A percentile compares a stretch with the other conserved stretches of the same genome.
phyloP scores from a whole-genome alignment of 2,113 vertebrate genomes.

The Ictidomys tridecemlineatus region DNA sequence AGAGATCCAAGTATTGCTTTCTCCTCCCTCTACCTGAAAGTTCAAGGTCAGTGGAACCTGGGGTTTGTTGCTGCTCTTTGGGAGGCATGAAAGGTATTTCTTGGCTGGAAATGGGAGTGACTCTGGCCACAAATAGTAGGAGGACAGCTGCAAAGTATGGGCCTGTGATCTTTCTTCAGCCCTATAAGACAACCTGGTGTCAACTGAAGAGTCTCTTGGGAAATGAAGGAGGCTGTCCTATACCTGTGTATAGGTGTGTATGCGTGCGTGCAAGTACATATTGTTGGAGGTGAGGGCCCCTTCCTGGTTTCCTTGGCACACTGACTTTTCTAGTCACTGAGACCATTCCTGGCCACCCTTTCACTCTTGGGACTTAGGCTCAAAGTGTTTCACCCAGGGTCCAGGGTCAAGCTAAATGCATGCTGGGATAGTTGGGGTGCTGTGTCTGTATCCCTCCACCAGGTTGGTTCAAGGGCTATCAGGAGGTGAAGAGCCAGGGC shows the following conservation, averaged over 20 bases:
- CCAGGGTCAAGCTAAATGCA: neutral
- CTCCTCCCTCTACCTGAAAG: neutral
- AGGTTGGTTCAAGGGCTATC: neutral
- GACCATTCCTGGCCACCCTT: neutral
- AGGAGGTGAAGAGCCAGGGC: neutral
- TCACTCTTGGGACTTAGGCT: neutral
- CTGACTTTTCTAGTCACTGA: neutral
- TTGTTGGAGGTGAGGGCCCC: neutral
- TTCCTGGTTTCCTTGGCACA: neutral
- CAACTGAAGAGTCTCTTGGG: neutral
- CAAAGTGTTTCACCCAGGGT: too few relatives aligned
- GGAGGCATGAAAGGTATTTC: neutral
- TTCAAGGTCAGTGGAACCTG: neutral
- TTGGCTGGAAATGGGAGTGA: neutral
- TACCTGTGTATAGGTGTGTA: neutral
- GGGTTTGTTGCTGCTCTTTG: neutral
- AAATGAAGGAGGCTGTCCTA: too few relatives aligned
- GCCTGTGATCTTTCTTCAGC: neutral
- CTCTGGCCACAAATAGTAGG: neutral
- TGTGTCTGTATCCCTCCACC: accelerated
- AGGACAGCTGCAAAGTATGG: neutral
- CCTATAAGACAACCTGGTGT: neutral
- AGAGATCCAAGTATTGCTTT: neutral
- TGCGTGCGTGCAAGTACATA: too few relatives aligned
- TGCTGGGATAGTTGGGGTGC: neutral